Base-by-base conservation (phyloP, 2,888 invertebrate genomes). In the Carpatolechia fugitivella region DNA sequence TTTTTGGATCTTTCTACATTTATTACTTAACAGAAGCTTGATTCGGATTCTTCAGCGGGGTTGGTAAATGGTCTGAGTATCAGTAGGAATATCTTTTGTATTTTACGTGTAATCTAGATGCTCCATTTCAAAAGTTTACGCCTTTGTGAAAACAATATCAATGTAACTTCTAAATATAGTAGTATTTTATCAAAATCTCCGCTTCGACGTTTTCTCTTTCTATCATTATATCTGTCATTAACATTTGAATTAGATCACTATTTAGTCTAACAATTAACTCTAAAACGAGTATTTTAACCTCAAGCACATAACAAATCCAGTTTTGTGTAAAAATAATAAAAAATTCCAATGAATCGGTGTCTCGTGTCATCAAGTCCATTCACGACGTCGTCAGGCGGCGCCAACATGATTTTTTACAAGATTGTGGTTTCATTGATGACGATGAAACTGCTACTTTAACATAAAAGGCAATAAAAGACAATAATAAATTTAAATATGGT, bases 371-470 rank as follows among this genome's bases (percentile, higher is more conserved):
- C 58, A 33, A 24, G 55, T 63, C 66, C 70, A 70, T 70, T 70
- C 70, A 71, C 60, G 61, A 60, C 61, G 57, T 54, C 61, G 52
- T 56, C 55, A 58, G 58, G 57, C 61, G 70, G 69, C 67, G 70
- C 70, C 65, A 49, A 13, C 29, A 30, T 49, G 49, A 16, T 46
- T 52, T 35, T 24, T 48, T 10, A 20, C 14, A 16, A 20, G 10
- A 11, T 16, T 33, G 33, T 11, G 16, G 48, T 33, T 36, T 31
- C 49, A 54, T 13, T 49, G 33, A 20, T 36, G 35, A 46, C 29
- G 53, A 14, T 18, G 20, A 49, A 13, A 41, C 24, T 24, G 14
- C 29, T 6, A 29, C 20, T 44, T n/a, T 20, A 44, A 29, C n/a
- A 13, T n/a, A 44, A n/a, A 44, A 24, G 13, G 20, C n/a, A 44